Percentiles rank a stretch among this genome's conserved stretches.
Conservation (phyloP, 2,797 vertebrate species). For the Psittacula derbiana region DNA sequence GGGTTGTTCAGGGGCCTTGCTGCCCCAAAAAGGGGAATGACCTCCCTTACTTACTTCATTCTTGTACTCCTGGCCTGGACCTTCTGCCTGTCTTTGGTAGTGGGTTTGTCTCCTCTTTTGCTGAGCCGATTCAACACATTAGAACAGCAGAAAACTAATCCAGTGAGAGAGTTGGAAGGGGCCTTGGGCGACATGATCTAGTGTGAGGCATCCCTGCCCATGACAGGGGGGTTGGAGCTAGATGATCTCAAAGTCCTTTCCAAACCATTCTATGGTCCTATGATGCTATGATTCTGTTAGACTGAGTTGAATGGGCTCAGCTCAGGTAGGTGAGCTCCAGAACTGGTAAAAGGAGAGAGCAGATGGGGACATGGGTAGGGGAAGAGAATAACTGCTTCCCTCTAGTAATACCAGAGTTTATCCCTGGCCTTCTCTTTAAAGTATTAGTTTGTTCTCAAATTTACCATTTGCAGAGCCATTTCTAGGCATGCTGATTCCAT, state of each 20-base stretch:
- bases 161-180: not conserved
- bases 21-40: not conserved
- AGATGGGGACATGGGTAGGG: accelerated
- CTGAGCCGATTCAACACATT: not conserved
- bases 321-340: not conserved
- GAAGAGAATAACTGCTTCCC: not conserved
- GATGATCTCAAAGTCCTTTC: not conserved
- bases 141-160: not conserved
- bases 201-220: not conserved
- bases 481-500: not conserved
- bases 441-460: not conserved
- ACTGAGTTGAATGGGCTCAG: not conserved
- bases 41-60: not conserved
- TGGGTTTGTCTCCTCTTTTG: not conserved
- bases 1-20: not conserved
- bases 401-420: not conserved
- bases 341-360: not conserved
- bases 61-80: not conserved
- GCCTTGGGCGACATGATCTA: not conserved
- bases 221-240: not conserved
- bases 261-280: not conserved
- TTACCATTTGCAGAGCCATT: not conserved
- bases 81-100: not conserved
- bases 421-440: not conserved
- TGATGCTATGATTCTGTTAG: not conserved